A percentile compares a stretch with the other conserved stretches of the same genome.
phyloP scores from a whole-genome alignment of 2,113 vertebrate species.

The Planiliza haematocheilus region DNA sequence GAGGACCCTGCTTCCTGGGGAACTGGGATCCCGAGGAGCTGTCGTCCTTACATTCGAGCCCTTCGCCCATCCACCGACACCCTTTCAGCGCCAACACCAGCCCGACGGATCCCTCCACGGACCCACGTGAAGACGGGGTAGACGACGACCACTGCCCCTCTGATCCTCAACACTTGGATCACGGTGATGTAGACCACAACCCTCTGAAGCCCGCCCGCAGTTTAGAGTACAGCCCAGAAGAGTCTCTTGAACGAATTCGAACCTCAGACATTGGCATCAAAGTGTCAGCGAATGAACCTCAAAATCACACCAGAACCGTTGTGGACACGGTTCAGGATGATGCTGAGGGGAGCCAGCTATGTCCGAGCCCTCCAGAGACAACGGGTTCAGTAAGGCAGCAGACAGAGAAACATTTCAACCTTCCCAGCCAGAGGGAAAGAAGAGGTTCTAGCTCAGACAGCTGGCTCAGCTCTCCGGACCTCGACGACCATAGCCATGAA shows the following conservation, averaged over 20 bases:
- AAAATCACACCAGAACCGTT: constrained; percentile 9
- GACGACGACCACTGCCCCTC: constrained; percentile 13
- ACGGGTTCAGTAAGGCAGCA: constrained; percentile 2
- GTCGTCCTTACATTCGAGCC: constrained; percentile 84
- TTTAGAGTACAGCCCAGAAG: constrained; percentile 17
- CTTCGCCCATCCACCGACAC: constrained; percentile 78
- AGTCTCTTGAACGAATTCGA: constrained; percentile 10
- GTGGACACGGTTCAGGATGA: constrained; percentile 24
- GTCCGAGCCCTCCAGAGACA: constrained; percentile 21
- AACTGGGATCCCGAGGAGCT: constrained; percentile 78
- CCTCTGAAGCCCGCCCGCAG: constrained; percentile 14
- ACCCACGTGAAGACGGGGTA: constrained; percentile 10
- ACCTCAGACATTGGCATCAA: constrained; percentile 23
- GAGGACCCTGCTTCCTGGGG: constrained; percentile 68
- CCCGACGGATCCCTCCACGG: constrained; percentile 60
- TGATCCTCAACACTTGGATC: constrained; percentile 27
- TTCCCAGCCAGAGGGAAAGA: constrained; percentile 31
- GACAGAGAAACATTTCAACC: constrained; percentile 32
- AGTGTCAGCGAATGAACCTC: constrained; percentile 36
- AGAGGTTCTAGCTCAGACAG: constrained; percentile 50
- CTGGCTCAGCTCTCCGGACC: constrained; percentile 65
- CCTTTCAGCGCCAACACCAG: constrained; percentile 66
- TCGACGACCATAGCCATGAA: constrained; percentile 32
- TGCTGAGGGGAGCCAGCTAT: background rate
- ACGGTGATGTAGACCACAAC: background rate